Evolutionary conservation across 2,797 vertebrate genomes (phyloP).

Genomic region (Argyrosomus regius): DNA sequence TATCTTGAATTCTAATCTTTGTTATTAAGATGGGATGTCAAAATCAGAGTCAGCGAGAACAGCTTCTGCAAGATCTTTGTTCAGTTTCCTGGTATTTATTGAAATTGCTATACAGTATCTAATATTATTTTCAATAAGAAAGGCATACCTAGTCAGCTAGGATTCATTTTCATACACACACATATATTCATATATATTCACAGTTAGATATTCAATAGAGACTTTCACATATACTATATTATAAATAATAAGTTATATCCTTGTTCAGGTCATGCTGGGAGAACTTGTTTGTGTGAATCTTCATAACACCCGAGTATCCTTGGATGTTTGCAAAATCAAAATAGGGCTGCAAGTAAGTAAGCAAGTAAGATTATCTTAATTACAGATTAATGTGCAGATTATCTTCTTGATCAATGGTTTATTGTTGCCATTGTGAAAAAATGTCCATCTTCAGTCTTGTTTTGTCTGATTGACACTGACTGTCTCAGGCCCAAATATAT

Average conservation of each 20-base stretch:
- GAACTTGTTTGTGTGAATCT: background rate
- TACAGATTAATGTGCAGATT: background rate
- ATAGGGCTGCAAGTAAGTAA: background rate
- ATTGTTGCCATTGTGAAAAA: background rate
- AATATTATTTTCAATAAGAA: background rate
- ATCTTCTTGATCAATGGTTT: background rate
- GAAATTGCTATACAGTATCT: background rate
- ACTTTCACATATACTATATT: conserved; percentile 11
- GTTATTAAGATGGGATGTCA: background rate
- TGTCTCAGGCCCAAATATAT: too few relatives aligned
- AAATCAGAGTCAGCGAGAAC: background rate
- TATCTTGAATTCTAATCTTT: background rate
- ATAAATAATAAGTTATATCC: background rate
- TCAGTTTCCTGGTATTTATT: background rate
- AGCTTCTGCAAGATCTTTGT: conserved; percentile 2
- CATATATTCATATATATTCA: background rate
- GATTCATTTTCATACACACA: too few relatives aligned
- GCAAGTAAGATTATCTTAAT: background rate
- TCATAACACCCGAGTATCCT: background rate
- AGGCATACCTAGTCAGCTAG: background rate
- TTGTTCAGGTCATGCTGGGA: background rate
- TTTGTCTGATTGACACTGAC: too few relatives aligned
- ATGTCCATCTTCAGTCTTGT: too few relatives aligned
- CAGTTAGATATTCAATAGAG: background rate
- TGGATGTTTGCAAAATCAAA: conserved; percentile 1